phyloP scores from a whole-genome alignment of 2,888 invertebrate genomes.

The Chloroclystis v-ata region DNA sequence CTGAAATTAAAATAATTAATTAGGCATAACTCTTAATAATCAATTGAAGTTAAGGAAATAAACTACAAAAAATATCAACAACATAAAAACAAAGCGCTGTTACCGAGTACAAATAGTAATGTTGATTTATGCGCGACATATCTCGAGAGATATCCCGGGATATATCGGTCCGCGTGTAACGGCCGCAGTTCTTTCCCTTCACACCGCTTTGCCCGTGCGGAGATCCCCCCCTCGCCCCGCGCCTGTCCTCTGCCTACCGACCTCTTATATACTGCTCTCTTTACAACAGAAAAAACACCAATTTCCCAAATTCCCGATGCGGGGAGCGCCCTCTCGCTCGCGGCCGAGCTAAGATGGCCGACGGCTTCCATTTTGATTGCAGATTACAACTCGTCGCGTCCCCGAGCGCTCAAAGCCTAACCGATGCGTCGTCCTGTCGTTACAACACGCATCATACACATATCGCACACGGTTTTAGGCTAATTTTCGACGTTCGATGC shows the following conservation, averaged over 20 bases:
- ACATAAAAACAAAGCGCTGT: too few relatives aligned
- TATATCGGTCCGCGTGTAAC: constrained; percentile 35
- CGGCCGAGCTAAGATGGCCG: constrained; percentile 75
- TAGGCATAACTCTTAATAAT: too few relatives aligned
- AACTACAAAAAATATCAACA: not conserved
- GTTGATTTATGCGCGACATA: constrained; percentile 39
- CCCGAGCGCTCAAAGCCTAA: constrained; percentile 70
- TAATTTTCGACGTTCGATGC: constrained; percentile 69
- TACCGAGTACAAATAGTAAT: too few relatives aligned
- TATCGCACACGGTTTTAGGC: constrained; percentile 73
- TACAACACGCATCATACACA: constrained; percentile 56
- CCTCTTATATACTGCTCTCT: constrained; percentile 78
- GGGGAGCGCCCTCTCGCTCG: constrained; percentile 70
- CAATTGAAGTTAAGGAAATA: too few relatives aligned
- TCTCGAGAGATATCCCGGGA: constrained; percentile 49
- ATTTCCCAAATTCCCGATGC: constrained; percentile 76
- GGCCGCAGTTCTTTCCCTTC: constrained; percentile 72
- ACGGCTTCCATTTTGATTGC: constrained; percentile 76
- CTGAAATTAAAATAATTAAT: too few relatives aligned
- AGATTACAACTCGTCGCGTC: constrained; percentile 68
- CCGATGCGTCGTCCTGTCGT: constrained; percentile 55
- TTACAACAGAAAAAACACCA: constrained; percentile 77
- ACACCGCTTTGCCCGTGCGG: constrained; percentile 74
- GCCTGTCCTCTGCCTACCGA: constrained; percentile 69
- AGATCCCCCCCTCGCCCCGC: constrained; percentile 58